Evolutionary conservation across 1,140 invertebrate genomes (phyloP), one percentile per base, ranked within the genome.

Genomic region (Lepidurus couesii): DNA sequence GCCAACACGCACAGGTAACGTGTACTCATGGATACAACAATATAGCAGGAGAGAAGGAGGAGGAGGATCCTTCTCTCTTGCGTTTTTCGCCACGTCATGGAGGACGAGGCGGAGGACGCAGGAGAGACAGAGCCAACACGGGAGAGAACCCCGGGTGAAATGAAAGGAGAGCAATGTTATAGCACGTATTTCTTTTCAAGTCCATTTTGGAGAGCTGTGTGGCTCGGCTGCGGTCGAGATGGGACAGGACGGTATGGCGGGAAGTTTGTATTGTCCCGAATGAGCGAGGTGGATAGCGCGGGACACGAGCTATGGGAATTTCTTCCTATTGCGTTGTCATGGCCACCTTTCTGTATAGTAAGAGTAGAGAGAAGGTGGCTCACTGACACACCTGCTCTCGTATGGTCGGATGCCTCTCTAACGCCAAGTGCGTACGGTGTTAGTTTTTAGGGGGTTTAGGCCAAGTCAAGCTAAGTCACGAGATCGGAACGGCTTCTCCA

Each of bases 181-280:
- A 65, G 21, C 53, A 65, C 53, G 45, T 47, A 47, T 47, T 47
- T 16, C 0, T 47, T 65, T 21, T 7, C 21, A 65, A 65, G 21
- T 65, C 21, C 13, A 7, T 13, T 65, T 65, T 21, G 16, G 53
- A 11, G 45, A 16, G 53, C 4, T 9, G 16, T 65, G 53, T 16
- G 8, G 53, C 53, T 65, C 53, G 13, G 16, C 21, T 65, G 53
- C 53, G 53, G 53, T 65, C 53, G 53, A 65, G 53, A 65, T 8
- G 21, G 53, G 53, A 21, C 53, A 65, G 13, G 53, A 65, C 16
- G 53, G 53, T 65, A 65, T 65, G 53, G 53, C 53, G 53, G 53
- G 53, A 65, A 65, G 4, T 65, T 65, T 65, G 53, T 65, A 65
- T 21, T 16, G 53, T 9, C 53, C n/a, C 53, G 53, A 47, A 5